phyloP scores from a whole-genome alignment of 2,113 vertebrate species.

The Daubentonia madagascariensis region DNA sequence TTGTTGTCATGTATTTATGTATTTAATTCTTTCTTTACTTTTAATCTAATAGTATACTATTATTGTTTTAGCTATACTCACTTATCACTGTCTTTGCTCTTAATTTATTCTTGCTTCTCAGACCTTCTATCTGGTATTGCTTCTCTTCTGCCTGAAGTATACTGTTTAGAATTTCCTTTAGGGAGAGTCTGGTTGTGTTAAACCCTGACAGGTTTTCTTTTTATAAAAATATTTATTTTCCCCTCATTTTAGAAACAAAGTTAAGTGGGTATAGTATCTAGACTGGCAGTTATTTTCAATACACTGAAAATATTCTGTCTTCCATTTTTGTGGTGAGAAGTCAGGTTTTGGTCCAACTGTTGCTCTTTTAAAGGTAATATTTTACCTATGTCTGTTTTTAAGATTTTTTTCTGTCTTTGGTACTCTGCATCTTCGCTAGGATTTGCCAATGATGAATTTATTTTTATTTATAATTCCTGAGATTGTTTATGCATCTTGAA shows the following conservation, averaged over 20 bases:
- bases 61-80: background rate
- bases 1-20: background rate
- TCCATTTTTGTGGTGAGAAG: background rate
- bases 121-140: background rate
- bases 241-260: background rate
- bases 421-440: background rate
- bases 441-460: background rate
- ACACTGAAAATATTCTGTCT: background rate
- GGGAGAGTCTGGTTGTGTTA: background rate
- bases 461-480: background rate
- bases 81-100: background rate
- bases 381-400: background rate
- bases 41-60: background rate
- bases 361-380: background rate
- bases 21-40: background rate
- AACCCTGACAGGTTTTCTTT: background rate
- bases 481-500: background rate
- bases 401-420: background rate
- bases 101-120: background rate
- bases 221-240: background rate
- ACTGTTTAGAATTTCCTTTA: background rate
- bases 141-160: background rate
- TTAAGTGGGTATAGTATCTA: background rate
- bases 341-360: background rate
- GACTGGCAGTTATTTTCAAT: background rate